Evolutionary conservation across 2,888 invertebrate genomes (phyloP).

Genomic region (Catocala nupta): DNA sequence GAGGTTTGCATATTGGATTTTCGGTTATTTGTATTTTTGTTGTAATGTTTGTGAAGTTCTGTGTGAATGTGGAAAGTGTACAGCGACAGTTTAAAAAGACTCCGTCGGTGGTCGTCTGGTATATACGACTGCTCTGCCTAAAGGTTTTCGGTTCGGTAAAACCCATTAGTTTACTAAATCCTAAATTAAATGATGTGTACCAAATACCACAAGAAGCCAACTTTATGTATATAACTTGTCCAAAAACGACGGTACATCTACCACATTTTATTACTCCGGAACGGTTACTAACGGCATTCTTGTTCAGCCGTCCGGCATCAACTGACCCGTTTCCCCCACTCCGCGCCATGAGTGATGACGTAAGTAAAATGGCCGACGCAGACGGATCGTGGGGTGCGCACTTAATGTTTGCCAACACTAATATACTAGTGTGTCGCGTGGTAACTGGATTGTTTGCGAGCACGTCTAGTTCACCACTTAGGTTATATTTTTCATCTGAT

Average conservation of each 20-base stretch:
- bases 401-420: slow-evolving; percentile 43
- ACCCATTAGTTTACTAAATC: too few relatives aligned
- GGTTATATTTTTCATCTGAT: slow-evolving; percentile 15
- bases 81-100: too few relatives aligned
- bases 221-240: not conserved
- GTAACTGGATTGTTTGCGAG: slow-evolving; percentile 18
- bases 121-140: too few relatives aligned
- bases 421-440: slow-evolving; percentile 16
- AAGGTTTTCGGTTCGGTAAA: too few relatives aligned
- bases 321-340: slow-evolving; percentile 24
- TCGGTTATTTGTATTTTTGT: too few relatives aligned
- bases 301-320: slow-evolving; percentile 3
- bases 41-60: too few relatives aligned
- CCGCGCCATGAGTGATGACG: slow-evolving; percentile 47
- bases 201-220: not conserved
- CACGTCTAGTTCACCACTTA: slow-evolving; percentile 3
- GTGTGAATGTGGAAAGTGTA: too few relatives aligned
- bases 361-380: slow-evolving; percentile 50
- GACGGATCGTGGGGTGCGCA: slow-evolving; percentile 51
- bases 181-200: too few relatives aligned
- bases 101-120: too few relatives aligned
- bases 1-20: too few relatives aligned
- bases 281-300: slow-evolving; percentile 15
- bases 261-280: slow-evolving; percentile 10
- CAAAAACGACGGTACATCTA: not conserved